These are phyloP conservation scores for Chaetodon trifascialis DNA, from an alignment of 2,113 vertebrate genomes.

Conservation along the genomic window DNA sequence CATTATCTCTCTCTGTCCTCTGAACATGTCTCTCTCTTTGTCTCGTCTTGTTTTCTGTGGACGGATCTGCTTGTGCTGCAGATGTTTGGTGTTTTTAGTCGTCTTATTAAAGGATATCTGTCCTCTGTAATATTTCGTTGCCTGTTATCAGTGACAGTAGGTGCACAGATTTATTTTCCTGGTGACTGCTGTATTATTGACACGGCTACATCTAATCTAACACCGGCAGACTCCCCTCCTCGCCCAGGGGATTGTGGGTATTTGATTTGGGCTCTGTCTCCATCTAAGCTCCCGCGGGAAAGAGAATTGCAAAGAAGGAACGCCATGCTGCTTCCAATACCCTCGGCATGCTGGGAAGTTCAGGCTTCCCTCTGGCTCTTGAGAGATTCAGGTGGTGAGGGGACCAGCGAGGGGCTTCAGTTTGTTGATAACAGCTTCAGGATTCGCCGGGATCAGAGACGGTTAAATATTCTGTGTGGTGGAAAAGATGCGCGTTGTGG, in stretches of 20 bases:
- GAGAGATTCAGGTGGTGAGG: conserved; percentile 22
- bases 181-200: conserved; percentile 52
- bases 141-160: conserved; percentile 8
- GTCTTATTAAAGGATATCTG: not conserved
- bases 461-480: not conserved
- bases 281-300: conserved; percentile 57
- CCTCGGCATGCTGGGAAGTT: conserved; percentile 39
- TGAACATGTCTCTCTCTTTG: not conserved
- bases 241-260: conserved; percentile 47
- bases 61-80: not conserved
- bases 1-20: not conserved
- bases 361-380: conserved; percentile 14
- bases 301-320: conserved; percentile 46
- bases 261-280: conserved; percentile 63
- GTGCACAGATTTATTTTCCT: conserved; percentile 38
- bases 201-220: conserved; percentile 63
- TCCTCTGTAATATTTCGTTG: conserved; percentile 19
- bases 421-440: conserved; percentile 13
- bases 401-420: not conserved
- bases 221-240: conserved; percentile 45
- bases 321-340: conserved; percentile 31
- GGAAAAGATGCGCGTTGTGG: not conserved
- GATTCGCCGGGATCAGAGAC: not conserved
- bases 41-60: not conserved
- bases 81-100: not conserved